These are phyloP conservation scores for Lucifuga dentata DNA, from an alignment of 2,113 vertebrate species.

Conservation along the genomic window DNA sequence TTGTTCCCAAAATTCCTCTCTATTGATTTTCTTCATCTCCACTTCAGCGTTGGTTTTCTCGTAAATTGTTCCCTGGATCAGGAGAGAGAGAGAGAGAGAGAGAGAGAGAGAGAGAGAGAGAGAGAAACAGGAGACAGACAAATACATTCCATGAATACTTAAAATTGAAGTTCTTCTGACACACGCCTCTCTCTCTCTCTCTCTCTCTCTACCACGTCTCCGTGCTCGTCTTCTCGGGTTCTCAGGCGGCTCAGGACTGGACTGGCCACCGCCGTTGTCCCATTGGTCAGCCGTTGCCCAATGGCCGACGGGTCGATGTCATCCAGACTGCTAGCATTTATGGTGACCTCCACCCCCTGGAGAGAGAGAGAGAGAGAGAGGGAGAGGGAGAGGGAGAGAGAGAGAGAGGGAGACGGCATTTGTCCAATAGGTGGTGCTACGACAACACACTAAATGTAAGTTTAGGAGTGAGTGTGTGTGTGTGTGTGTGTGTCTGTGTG, in stretches of 20 bases:
- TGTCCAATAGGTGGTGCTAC: too few species aligned
- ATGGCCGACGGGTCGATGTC: conserved; percentile 95
- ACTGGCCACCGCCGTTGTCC: conserved; percentile 88
- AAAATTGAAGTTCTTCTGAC: background rate
- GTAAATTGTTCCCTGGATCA: conserved; percentile 91
- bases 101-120: conserved; percentile 2
- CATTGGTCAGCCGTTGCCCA: conserved; percentile 93
- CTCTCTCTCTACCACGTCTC: conserved; percentile 62
- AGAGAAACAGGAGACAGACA: too few species aligned
- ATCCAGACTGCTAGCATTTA: conserved; percentile 96
- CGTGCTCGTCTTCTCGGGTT: conserved; percentile 86
- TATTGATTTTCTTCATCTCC: conserved; percentile 98
- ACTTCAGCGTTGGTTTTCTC: conserved; percentile 96
- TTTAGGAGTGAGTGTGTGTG: too few species aligned
- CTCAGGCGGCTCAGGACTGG: conserved; percentile 93
- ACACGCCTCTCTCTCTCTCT: too few species aligned
- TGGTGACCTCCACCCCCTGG: conserved; percentile 92
- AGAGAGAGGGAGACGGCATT: too few species aligned
- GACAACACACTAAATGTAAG: too few species aligned
- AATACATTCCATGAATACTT: too few species aligned
- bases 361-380: background rate
- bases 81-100: background rate
- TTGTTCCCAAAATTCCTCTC: conserved; percentile 98
- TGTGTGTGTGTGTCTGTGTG: too few species aligned
- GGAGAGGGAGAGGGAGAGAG: too few species aligned